Evolutionary conservation across 2,888 invertebrate genomes (phyloP), one percentile per base, ranked within the genome.

Genomic region (Masnerella sp.): DNA sequence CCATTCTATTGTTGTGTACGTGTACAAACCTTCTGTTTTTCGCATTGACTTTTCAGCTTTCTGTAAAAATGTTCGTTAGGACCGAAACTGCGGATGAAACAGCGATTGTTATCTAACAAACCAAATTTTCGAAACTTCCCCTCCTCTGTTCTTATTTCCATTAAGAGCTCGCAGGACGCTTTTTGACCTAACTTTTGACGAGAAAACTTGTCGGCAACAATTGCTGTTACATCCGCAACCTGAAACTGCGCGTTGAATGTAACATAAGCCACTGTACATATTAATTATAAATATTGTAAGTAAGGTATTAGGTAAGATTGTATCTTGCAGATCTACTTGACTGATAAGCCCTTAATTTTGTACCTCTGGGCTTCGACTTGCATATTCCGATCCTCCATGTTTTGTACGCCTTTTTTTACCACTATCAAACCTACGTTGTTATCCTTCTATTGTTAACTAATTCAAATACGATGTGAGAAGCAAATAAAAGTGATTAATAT

Each of bases 251-350:
- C 18, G 59, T 78, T 72, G 75, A 78, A 69, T 84, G 83, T 82
- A 84, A 77, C 75, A 82, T 84, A 84, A 82, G 82, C 81, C 78
- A 78, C 79, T 85, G 85, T 86, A 85, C 79, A 85, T 86, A 86
- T 81, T 81, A 80, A 79, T 76, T 79, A 78, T 65, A 58, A 73
- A 40, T 76, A 73, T 58, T 61, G 49, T 79, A 77, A 76, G 73
- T 81, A 78, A 74, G 73, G 34, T 65, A 54, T 65, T 82, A 82
- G 78, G 40, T 78, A 71, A 67, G 65, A 42, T 67, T 34, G 40
- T 70, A 76, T 52, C 51, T 61, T 72, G 40, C 68, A 54, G 43
- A 67, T 47, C 72, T 76, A 77, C 76, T 80, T 76, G 84, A 84
- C 84, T 83, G 84, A 84, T 76, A 76, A 75, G 78, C 80, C 78